A percentile compares a stretch with the other conserved stretches of the same genome.
These are phyloP conservation scores for Numenius phaeopus DNA, from an alignment of 2,797 vertebrate species.

Conservation along the genomic window DNA sequence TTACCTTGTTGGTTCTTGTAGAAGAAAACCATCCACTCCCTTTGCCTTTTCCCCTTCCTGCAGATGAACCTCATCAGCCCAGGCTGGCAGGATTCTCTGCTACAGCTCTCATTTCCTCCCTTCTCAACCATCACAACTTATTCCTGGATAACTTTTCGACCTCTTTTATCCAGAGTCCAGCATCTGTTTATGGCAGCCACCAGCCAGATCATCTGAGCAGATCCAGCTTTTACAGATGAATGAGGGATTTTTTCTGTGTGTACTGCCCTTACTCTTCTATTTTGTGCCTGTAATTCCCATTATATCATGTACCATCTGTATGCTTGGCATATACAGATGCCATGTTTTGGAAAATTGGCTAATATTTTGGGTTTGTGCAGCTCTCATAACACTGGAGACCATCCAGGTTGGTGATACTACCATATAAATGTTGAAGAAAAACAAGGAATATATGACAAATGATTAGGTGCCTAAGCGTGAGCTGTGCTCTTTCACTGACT, in stretches of 20 bases:
- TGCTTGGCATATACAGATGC: constrained; percentile 34
- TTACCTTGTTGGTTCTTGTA: neutral
- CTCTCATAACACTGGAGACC: constrained; percentile 18
- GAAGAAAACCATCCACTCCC: neutral
- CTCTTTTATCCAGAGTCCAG: neutral
- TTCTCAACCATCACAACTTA: neutral
- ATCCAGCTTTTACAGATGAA: neutral
- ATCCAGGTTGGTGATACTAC: constrained; percentile 25
- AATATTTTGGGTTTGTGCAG: neutral
- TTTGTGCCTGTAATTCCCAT: constrained; percentile 1
- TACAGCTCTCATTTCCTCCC: neutral
- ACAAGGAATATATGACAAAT: constrained; percentile 33
- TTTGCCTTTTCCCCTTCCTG: neutral
- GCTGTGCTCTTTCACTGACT: constrained; percentile 8
- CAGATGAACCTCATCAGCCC: neutral
- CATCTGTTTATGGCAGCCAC: neutral
- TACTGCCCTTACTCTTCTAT: neutral
- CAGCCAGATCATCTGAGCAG: neutral
- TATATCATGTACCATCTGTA: constrained; percentile 1
- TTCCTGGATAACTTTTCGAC: neutral
- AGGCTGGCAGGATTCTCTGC: neutral
- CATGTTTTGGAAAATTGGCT: neutral
- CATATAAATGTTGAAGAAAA: neutral
- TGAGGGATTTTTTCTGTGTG: neutral
- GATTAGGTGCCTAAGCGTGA: constrained; percentile 16